phyloP scores from a whole-genome alignment of 2,797 vertebrate species.

The Dendrocincla fuliginosa region DNA sequence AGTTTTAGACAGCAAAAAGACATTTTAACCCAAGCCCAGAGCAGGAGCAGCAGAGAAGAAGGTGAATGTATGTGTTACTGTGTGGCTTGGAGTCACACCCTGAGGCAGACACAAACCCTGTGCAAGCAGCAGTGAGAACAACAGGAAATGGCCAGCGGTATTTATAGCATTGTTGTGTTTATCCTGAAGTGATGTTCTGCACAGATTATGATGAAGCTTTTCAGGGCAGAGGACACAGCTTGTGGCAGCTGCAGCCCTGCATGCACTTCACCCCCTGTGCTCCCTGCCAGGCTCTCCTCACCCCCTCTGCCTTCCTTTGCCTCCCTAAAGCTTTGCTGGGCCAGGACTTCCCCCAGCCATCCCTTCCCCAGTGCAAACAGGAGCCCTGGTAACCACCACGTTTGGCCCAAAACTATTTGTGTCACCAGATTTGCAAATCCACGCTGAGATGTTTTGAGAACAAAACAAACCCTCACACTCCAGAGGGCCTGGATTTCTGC shows the following conservation, averaged over 20 bases:
- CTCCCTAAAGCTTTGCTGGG: background rate
- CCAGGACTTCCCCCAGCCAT: background rate
- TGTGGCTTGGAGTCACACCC: conserved; percentile 70
- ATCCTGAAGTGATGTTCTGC: conserved; percentile 75
- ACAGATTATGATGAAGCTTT: conserved; percentile 65
- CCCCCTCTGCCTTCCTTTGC: background rate
- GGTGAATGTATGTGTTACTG: conserved; percentile 45
- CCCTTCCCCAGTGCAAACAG: background rate
- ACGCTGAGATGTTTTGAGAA: background rate
- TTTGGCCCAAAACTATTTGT: background rate
- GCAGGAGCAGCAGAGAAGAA: background rate
- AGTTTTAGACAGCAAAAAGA: background rate
- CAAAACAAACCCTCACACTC: accelerated
- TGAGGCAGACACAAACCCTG: conserved; percentile 59
- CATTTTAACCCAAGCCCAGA: background rate
- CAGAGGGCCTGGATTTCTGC: background rate
- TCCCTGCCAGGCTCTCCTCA: background rate
- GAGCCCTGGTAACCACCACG: background rate
- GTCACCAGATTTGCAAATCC: background rate
- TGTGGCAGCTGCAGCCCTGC: conserved; percentile 51
- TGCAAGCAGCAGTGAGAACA: conserved; percentile 71
- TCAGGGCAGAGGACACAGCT: conserved; percentile 54
- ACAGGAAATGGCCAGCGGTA: conserved; percentile 78
- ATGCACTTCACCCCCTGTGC: background rate
- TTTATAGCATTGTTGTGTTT: conserved; percentile 78